These are phyloP conservation scores for Zygothrica quintamaculata DNA, from an alignment of 2,888 invertebrate genomes.

Conservation along the genomic window DNA sequence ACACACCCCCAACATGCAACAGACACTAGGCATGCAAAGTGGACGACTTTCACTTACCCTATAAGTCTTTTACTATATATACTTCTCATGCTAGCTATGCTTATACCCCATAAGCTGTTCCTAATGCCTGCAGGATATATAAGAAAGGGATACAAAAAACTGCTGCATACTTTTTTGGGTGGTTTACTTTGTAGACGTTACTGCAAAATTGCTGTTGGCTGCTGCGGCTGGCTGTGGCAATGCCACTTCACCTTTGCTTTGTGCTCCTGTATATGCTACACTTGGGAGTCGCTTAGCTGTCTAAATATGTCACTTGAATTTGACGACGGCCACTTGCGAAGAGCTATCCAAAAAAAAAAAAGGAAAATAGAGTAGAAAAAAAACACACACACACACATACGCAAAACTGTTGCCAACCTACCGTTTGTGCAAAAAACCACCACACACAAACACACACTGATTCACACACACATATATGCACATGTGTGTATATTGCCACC, in stretches of 20 bases:
- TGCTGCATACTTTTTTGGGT: constrained; percentile 50
- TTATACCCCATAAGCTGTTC: neutral
- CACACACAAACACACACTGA: constrained; percentile 14
- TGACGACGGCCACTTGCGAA: constrained; percentile 76
- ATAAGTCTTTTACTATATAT: no score
- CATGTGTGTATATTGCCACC: constrained; percentile 37
- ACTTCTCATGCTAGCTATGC: no score
- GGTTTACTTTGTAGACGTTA: constrained; percentile 34
- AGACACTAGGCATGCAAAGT: no score
- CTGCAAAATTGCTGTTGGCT: constrained; percentile 59
- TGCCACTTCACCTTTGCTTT: constrained; percentile 71
- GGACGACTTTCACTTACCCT: no score
- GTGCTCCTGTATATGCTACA: constrained; percentile 62
- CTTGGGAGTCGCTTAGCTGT: constrained; percentile 77
- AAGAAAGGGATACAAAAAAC: constrained; percentile 38
- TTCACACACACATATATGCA: constrained; percentile 9
- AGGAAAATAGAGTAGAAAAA: constrained; percentile 15
- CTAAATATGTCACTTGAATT: constrained; percentile 80
- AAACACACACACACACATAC: no score
- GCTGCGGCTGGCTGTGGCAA: constrained; percentile 35
- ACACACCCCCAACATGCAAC: no score
- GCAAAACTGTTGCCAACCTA: constrained; percentile 63
- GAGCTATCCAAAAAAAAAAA: constrained; percentile 21
- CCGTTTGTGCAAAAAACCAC: constrained; percentile 35
- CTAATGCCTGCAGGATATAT: neutral